phyloP scores from a whole-genome alignment of 2,888 invertebrate genomes.

The Campaea margaritaria region DNA sequence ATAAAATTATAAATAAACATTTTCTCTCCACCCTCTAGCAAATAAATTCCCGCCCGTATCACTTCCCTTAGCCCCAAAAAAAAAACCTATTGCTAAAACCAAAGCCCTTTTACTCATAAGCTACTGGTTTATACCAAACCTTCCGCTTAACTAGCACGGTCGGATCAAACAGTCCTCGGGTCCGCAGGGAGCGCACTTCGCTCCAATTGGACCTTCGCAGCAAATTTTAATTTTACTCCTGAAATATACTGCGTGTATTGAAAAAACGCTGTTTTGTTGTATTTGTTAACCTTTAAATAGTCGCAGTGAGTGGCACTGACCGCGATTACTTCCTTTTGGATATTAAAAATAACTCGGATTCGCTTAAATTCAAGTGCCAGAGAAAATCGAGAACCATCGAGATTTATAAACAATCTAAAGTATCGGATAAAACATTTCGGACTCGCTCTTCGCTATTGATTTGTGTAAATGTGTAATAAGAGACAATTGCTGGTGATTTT shows the following conservation, averaged over 20 bases:
- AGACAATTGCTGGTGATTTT: too few species aligned
- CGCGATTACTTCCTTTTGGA: too few species aligned
- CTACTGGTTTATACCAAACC: constrained; percentile 32
- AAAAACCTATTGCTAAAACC: constrained; percentile 5
- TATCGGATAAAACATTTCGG: too few species aligned
- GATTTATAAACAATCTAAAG: too few species aligned
- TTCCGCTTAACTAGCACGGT: constrained; percentile 42
- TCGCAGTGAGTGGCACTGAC: too few species aligned
- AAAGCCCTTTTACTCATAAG: constrained; percentile 19
- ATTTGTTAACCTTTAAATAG: neutral
- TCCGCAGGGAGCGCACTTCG: constrained; percentile 38
- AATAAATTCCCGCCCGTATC: neutral
- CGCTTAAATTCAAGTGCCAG: too few species aligned
- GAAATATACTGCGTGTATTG: constrained; percentile 3
- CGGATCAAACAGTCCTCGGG: constrained; percentile 41
- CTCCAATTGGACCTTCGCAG: constrained; percentile 22
- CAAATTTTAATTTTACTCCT: constrained; percentile 21
- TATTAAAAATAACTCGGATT: too few species aligned
- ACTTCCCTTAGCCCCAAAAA: neutral
- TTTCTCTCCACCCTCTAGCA: too few species aligned
- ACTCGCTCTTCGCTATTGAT: too few species aligned
- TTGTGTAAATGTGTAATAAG: too few species aligned
- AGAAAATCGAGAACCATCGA: too few species aligned
- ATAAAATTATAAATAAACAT: too few species aligned
- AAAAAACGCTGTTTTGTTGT: neutral